Conservation (phyloP, 2,113 vertebrate species). For the Pogona vitticeps region DNA sequence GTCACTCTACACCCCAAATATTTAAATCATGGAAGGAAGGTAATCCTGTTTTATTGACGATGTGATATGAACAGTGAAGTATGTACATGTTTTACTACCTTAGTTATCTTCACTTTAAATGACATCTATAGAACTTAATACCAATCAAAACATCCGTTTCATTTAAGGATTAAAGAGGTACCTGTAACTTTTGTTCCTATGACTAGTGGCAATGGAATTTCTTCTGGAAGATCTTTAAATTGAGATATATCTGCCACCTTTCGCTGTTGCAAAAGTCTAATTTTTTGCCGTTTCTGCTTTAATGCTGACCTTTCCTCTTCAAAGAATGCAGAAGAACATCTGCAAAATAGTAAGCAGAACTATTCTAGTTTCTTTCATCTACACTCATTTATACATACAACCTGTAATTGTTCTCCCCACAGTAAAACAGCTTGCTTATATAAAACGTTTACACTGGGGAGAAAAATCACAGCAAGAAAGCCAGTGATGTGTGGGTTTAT, state of each 20-base stretch:
- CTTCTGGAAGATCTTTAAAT: conserved; percentile 98
- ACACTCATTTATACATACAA: background rate
- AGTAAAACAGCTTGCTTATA: background rate
- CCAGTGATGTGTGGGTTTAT: background rate
- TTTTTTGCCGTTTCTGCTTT: conserved; percentile 96
- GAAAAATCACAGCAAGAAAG: background rate
- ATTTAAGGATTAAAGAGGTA: conserved; percentile 57
- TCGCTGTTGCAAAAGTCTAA: conserved; percentile 93
- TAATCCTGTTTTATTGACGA: background rate
- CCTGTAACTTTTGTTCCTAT: conserved; percentile 99
- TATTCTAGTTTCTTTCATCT: background rate
- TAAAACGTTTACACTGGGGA: background rate
- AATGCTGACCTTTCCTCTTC: conserved; percentile 93
- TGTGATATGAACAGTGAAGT: background rate
- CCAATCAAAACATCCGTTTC: background rate
- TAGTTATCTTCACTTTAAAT: conserved; percentile 4
- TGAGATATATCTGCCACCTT: conserved; percentile 94
- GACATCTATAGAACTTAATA: background rate
- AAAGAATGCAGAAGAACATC: conserved; percentile 98
- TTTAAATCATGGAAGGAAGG: background rate
- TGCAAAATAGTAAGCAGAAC: conserved; percentile 62
- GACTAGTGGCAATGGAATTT: conserved; percentile 94
- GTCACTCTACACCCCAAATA: background rate
- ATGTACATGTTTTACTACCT: background rate
- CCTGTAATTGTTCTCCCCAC: background rate